Conservation (phyloP, 1,140 invertebrate genomes). For the Druon quercuslanigerum region DNA sequence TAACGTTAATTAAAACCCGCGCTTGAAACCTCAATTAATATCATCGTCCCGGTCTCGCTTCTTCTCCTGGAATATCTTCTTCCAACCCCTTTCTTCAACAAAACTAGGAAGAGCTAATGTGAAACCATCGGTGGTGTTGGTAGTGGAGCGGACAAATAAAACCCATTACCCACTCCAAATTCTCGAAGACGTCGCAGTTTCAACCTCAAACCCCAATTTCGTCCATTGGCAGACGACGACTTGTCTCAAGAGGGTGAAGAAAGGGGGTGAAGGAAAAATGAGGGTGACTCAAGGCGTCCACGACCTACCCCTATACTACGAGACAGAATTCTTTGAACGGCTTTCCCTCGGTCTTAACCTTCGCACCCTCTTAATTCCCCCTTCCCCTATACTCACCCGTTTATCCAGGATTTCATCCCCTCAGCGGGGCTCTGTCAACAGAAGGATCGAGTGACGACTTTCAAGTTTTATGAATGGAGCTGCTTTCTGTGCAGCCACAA, state of each 20-base stretch:
- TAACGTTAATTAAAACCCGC: conserved; percentile 73
- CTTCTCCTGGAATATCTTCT: not conserved
- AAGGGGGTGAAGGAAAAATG: conserved; percentile 64
- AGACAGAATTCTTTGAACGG: conserved; percentile 60
- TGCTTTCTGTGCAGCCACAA: conserved; percentile 10
- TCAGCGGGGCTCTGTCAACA: conserved; percentile 31
- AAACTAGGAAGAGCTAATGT: conserved; percentile 31
- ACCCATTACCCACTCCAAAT: conserved; percentile 69
- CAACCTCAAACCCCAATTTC: conserved; percentile 35
- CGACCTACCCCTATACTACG: conserved; percentile 71
- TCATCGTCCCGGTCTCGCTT: conserved; percentile 50
- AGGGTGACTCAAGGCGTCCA: conserved; percentile 65
- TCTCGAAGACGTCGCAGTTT: conserved; percentile 45
- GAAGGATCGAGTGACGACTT: conserved; percentile 46
- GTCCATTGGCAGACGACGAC: conserved; percentile 41
- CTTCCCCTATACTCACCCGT: conserved; percentile 46
- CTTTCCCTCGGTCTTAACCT: conserved; percentile 36
- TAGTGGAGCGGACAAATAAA: conserved; percentile 66
- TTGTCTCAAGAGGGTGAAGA: conserved; percentile 53
- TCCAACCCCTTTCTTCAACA: conserved; percentile 37
- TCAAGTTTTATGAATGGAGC: conserved; percentile 63
- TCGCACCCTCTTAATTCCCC: conserved; percentile 35
- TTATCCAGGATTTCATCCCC: conserved; percentile 37
- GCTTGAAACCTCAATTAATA: conserved; percentile 72
- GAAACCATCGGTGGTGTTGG: conserved; percentile 15